Evolutionary conservation across 2,888 invertebrate genomes (phyloP).

Genomic region (Clepsis dumicolana): DNA sequence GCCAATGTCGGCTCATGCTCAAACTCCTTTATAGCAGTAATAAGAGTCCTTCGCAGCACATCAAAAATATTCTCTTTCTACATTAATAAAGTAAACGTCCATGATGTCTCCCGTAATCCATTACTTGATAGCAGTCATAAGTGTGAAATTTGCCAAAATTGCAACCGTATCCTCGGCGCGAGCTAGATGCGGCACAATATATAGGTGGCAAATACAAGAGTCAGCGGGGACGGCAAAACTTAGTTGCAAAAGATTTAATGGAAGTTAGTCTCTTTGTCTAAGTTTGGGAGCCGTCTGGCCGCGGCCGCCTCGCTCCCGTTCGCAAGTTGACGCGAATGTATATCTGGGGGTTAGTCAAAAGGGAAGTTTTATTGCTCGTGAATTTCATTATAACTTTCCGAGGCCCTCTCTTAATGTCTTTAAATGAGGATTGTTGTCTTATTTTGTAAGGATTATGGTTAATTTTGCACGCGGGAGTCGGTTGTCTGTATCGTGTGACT

Average conservation of each 20-base stretch:
- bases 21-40: slow-evolving; percentile 29
- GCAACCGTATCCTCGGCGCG: slow-evolving; percentile 22
- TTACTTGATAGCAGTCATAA: slow-evolving; percentile 23
- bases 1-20: slow-evolving; percentile 15
- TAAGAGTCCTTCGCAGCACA: slow-evolving; percentile 14
- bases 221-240: slow-evolving; percentile 65
- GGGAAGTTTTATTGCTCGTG: slow-evolving; percentile 85
- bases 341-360: slow-evolving; percentile 82
- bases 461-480: slow-evolving; percentile 55
- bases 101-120: slow-evolving; percentile 21
- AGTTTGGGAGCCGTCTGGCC: slow-evolving; percentile 79
- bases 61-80: not conserved
- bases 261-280: slow-evolving; percentile 83
- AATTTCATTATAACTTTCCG: slow-evolving; percentile 85
- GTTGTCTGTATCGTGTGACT: slow-evolving; percentile 30
- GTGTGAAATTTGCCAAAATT: slow-evolving; percentile 36
- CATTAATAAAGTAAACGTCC: slow-evolving; percentile 20
- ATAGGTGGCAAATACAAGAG: slow-evolving; percentile 43
- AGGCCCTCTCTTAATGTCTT: slow-evolving; percentile 77
- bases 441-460: slow-evolving; percentile 79
- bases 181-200: slow-evolving; percentile 30
- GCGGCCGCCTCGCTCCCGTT: slow-evolving; percentile 65
- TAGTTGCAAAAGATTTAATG: slow-evolving; percentile 85
- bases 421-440: slow-evolving; percentile 82
- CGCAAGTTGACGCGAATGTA: slow-evolving; percentile 76